phyloP scores from a whole-genome alignment of 2,797 vertebrate genomes.

The Platalea minor region DNA sequence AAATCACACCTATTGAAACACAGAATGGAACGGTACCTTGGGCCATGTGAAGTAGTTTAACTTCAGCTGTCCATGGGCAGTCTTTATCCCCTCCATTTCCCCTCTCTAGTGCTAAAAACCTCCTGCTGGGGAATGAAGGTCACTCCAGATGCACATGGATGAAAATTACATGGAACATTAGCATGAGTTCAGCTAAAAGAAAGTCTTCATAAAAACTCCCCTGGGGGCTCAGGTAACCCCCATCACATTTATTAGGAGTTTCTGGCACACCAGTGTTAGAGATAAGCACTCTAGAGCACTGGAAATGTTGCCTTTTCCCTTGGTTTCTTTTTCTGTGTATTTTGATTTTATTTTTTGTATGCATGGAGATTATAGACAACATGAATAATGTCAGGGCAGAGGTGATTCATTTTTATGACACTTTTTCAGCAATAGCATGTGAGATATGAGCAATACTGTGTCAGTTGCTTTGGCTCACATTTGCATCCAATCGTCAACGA shows the following conservation, averaged over 20 bases:
- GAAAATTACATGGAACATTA: constrained; percentile 36
- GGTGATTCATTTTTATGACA: constrained; percentile 32
- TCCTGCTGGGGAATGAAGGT: neutral
- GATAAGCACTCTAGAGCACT: neutral
- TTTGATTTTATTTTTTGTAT: neutral
- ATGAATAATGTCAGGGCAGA: neutral
- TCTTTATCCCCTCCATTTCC: neutral
- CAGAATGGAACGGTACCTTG: neutral
- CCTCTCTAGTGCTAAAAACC: neutral
- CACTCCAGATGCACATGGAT: neutral
- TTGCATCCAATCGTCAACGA: neutral
- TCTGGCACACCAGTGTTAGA: neutral
- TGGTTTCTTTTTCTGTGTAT: neutral
- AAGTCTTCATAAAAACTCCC: neutral
- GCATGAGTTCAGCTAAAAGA: neutral
- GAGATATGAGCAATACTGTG: neutral
- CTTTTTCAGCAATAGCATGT: neutral
- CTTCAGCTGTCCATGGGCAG: neutral
- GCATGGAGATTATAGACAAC: neutral
- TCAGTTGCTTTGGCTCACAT: neutral
- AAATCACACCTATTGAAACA: neutral
- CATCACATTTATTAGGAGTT: neutral
- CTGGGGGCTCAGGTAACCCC: neutral
- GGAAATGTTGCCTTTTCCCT: neutral
- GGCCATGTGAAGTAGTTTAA: neutral